Evolutionary conservation across 2,797 vertebrate genomes (phyloP).

Genomic region (Mus minutoides): DNA sequence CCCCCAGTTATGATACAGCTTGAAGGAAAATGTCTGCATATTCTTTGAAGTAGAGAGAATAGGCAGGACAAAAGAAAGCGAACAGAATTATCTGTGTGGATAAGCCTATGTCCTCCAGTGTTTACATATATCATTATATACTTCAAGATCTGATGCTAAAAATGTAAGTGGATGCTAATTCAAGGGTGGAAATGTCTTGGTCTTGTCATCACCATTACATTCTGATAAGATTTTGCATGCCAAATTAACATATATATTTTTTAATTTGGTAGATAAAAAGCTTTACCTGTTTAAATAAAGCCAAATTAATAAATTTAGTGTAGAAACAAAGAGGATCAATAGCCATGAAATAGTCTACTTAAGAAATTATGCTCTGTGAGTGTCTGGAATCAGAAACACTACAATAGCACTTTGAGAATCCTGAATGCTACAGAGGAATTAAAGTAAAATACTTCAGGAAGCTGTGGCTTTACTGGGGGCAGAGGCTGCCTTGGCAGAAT

Average conservation of each 20-base stretch:
- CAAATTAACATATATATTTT: background rate
- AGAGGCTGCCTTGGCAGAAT: background rate
- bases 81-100: background rate
- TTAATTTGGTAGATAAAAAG: background rate
- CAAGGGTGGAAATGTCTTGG: background rate
- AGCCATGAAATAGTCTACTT: background rate
- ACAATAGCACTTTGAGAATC: background rate
- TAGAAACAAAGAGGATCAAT: background rate
- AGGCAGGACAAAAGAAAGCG: background rate
- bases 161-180: background rate
- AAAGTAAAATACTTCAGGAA: background rate
- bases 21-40: background rate
- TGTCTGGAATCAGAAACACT: background rate
- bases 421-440: background rate
- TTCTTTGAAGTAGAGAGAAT: background rate
- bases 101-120: background rate
- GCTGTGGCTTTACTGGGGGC: too few relatives aligned
- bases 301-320: background rate
- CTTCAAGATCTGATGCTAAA: background rate
- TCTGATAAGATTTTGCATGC: background rate
- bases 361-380: background rate
- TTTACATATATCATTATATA: background rate
- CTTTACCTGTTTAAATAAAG: background rate
- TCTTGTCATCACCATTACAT: background rate
- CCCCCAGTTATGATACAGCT: background rate